Evolutionary conservation across 2,888 invertebrate genomes (phyloP).

Genomic region (Sminthurides aquaticus): DNA sequence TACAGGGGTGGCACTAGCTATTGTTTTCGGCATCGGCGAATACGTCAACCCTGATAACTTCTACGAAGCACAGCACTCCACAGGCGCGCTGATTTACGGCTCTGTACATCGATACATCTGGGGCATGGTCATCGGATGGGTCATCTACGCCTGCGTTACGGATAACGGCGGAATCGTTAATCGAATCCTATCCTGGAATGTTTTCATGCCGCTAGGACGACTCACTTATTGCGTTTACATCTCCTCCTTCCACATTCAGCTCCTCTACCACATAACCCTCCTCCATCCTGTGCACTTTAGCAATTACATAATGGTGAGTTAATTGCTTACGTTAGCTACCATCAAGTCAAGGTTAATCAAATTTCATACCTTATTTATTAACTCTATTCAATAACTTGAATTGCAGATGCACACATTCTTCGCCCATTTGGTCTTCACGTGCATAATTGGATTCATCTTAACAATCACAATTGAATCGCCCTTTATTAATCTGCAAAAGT

Average conservation of each 20-base stretch:
- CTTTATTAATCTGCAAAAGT: constrained; percentile 11
- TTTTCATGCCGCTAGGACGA: constrained; percentile 14
- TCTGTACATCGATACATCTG: constrained; percentile 30
- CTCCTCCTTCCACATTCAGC: constrained; percentile 7
- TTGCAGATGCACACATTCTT: constrained; percentile 11
- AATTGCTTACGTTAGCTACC: not conserved
- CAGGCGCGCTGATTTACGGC: not conserved
- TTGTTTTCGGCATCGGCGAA: not conserved
- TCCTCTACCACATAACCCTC: not conserved
- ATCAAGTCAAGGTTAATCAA: not conserved
- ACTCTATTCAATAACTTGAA: no score
- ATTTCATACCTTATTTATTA: no score
- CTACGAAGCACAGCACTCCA: no score
- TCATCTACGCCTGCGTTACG: not conserved
- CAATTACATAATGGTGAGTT: not conserved
- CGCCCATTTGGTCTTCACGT: constrained; percentile 6
- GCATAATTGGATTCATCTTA: constrained; percentile 1
- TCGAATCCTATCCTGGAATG: constrained; percentile 5
- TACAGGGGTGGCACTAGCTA: constrained; percentile 4
- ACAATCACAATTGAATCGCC: constrained; percentile 10
- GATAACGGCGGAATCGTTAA: not conserved
- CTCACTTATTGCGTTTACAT: constrained; percentile 6
- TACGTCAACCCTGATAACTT: constrained; percentile 7
- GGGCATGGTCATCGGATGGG: constrained; percentile 38
- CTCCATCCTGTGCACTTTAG: not conserved